These are phyloP conservation scores for Mesorhabditis spiculigera DNA, from an alignment of 2,888 invertebrate genomes.

Conservation along the genomic window DNA sequence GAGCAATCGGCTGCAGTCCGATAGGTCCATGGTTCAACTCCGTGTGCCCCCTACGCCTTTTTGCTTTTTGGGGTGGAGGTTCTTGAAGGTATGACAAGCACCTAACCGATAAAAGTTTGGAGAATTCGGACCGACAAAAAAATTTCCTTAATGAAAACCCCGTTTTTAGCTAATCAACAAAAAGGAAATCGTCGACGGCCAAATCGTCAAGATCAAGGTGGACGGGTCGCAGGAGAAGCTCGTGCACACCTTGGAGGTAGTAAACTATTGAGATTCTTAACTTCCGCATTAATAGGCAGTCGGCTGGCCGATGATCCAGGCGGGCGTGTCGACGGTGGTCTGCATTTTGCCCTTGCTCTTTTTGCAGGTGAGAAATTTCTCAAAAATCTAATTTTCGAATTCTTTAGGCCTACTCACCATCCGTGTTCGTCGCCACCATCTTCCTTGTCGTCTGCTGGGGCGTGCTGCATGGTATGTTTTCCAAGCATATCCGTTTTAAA, in stretches of 20 bases:
- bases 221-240: constrained; percentile 40
- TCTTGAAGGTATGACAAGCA: background rate
- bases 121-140: constrained; percentile 3
- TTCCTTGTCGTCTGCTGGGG: constrained; percentile 53
- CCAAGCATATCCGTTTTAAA: constrained; percentile 14
- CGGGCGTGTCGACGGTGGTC: constrained; percentile 51
- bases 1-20: constrained; percentile 52
- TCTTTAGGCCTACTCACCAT: constrained; percentile 47
- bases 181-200: constrained; percentile 42
- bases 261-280: background rate
- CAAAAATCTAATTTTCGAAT: constrained; percentile 7
- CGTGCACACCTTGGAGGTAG: constrained; percentile 39
- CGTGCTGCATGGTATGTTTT: constrained; percentile 42
- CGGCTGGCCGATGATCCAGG: constrained; percentile 57
- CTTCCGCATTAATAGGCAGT: constrained; percentile 28
- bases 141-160: background rate
- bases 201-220: constrained; percentile 43
- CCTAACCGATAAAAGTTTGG: background rate
- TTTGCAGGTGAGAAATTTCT: constrained; percentile 29
- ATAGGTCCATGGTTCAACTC: constrained; percentile 47
- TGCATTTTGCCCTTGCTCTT: constrained; percentile 52
- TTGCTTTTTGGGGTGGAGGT: background rate
- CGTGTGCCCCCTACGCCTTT: background rate
- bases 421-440: constrained; percentile 54
- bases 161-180: constrained; percentile 37